Conservation (phyloP, 1,140 invertebrate genomes). For the Philaenus spumarius region DNA sequence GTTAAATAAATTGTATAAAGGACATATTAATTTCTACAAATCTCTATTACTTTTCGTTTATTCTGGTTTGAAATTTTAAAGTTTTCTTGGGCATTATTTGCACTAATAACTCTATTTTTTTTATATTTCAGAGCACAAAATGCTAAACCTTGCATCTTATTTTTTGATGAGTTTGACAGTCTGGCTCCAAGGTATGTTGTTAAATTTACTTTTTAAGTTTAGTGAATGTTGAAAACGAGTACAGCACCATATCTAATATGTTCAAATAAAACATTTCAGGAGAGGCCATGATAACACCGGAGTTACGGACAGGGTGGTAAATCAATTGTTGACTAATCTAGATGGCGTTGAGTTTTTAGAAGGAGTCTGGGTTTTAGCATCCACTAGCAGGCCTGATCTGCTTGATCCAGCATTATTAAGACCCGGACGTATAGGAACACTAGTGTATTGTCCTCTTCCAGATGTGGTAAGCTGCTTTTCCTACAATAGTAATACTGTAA, state of each 20-base stretch:
- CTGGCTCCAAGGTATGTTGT: slow-evolving; percentile 79
- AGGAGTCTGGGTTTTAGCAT: slow-evolving; percentile 86
- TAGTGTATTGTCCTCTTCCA: slow-evolving; percentile 69
- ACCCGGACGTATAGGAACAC: slow-evolving; percentile 82
- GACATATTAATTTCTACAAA: too few species aligned
- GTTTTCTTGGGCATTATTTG: too few species aligned
- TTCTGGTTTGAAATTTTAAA: too few species aligned
- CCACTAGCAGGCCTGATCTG: slow-evolving; percentile 90
- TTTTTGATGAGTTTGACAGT: slow-evolving; percentile 99
- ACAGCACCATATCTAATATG: too few species aligned
- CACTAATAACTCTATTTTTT: too few species aligned
- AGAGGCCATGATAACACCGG: slow-evolving; percentile 96
- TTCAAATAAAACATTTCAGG: too few species aligned
- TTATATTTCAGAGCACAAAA: slow-evolving; percentile 65
- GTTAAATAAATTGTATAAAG: too few species aligned
- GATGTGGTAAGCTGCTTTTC: slow-evolving; percentile 57
- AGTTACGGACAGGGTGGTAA: slow-evolving; percentile 96
- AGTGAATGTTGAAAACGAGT: too few species aligned
- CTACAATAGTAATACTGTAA: too few species aligned
- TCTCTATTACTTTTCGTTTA: too few species aligned
- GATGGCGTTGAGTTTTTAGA: slow-evolving; percentile 86
- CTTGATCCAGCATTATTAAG: slow-evolving; percentile 90
- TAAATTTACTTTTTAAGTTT: too few species aligned
- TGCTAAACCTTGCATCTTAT: slow-evolving; percentile 88
- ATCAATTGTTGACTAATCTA: slow-evolving; percentile 91